These are phyloP conservation scores for Chrysomela aeneicollis DNA, from an alignment of 2,888 invertebrate genomes.

Conservation along the genomic window DNA sequence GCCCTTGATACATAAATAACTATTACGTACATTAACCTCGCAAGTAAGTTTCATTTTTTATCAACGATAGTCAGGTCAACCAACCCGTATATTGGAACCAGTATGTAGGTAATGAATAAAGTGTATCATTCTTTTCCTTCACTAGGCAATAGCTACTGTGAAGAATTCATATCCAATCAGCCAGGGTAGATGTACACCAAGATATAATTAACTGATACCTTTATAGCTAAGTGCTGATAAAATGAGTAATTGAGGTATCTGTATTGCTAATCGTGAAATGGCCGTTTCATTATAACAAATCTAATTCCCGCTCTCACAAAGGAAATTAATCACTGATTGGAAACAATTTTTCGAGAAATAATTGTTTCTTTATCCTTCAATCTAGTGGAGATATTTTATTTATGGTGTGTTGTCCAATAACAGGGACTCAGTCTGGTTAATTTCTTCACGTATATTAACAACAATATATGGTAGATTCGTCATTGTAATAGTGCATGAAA, in stretches of 20 bases:
- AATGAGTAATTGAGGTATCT: constrained; percentile 33
- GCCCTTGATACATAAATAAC: no score
- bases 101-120: not conserved
- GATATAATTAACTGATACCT: constrained; percentile 36
- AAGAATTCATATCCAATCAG: constrained; percentile 12
- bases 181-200: constrained; percentile 24
- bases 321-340: constrained; percentile 26
- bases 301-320: constrained; percentile 29
- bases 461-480: not conserved
- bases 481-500: not conserved
- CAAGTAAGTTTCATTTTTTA: no score
- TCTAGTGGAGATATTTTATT: constrained; percentile 10
- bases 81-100: not conserved
- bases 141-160: constrained; percentile 4
- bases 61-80: no score
- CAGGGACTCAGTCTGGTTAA: not conserved
- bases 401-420: not conserved
- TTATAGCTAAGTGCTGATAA: constrained; percentile 26
- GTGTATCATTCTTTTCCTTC: not conserved
- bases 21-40: no score
- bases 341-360: constrained; percentile 30
- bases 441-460: not conserved
- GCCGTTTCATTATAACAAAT: constrained; percentile 24
- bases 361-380: constrained; percentile 31
- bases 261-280: constrained; percentile 25